Evolutionary conservation across 2,113 vertebrate genomes (phyloP), one percentile per base, ranked within the genome.

Genomic region (Orcinus orca): DNA sequence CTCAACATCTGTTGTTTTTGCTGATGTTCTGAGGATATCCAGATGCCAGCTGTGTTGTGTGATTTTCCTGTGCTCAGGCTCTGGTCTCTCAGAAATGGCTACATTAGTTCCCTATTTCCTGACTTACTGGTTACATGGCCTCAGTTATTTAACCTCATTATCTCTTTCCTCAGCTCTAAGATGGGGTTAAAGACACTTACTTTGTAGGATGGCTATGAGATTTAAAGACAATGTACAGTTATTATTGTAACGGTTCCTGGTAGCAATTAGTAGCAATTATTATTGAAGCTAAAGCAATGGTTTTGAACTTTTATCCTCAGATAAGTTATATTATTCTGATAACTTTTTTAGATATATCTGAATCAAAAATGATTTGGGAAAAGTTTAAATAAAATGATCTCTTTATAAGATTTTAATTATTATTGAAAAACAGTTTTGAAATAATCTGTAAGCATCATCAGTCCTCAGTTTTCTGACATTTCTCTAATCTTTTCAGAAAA

Each of bases 341-440:
- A 82, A 83, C 12, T 33, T 65, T 77, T 88, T 60, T 18, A 89
- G 18, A 31, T 70, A 80, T 26, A 13, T 63, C 90, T 31, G 29
- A 89, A 44, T 88, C 13, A 88, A 77, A 94, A 85, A 31, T 86
- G 38, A 67, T 82, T 73, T 90, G 14, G 38, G 55, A 18, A 90
- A 88, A 89, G 65, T 80, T 90, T 86, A 91, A 90, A 81, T 71
- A 33, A 87, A 90, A 41, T 81, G 0, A 63, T 90, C 10, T 88
- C 67, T 77, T 77, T 3, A 73, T 53, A 62, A 62, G 10, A 8
- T 50, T 95, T 84, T 84, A 92, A 96, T 80, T 58, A 79, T 53
- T 71, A 81, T 74, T 92, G 91, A 23, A 5, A 95, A 97, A 33
- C 62, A 11, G 8, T 80, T 97, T 90, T 80, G 33, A 90, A 90